Conservation (phyloP, 2,113 vertebrate genomes). For the Anser cygnoides region DNA sequence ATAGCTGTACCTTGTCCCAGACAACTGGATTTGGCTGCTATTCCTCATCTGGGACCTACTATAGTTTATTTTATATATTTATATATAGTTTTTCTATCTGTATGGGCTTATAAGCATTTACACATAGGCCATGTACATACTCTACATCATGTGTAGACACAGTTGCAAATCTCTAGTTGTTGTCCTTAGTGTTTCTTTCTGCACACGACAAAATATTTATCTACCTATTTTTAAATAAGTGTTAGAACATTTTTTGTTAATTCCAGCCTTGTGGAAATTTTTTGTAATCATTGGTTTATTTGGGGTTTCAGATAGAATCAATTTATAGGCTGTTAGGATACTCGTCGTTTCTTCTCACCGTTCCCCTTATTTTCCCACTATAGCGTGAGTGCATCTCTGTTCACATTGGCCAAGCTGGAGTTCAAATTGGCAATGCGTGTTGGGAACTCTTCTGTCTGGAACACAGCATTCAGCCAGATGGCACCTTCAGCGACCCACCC, state of each 20-base stretch:
- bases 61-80: background rate
- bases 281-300: background rate
- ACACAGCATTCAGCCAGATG: constrained; percentile 76
- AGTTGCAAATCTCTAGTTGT: background rate
- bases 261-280: background rate
- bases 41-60: background rate
- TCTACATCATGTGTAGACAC: background rate
- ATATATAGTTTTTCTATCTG: background rate
- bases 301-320: background rate
- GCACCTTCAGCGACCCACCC: constrained; percentile 51
- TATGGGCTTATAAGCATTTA: background rate
- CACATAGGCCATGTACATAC: rapidly evolving
- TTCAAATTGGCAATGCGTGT: constrained; percentile 78
- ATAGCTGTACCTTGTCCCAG: background rate
- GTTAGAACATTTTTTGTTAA: background rate
- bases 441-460: constrained; percentile 83
- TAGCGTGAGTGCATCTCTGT: constrained; percentile 79
- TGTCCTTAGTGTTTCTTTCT: background rate
- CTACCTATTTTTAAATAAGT: background rate
- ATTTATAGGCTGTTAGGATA: background rate
- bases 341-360: background rate
- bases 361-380: background rate
- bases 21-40: background rate
- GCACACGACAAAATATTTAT: background rate
- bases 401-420: constrained; percentile 78